Evolutionary conservation across 1,140 invertebrate genomes (phyloP), one percentile per base, ranked within the genome.

Genomic region (Neodiprion fabricii): DNA sequence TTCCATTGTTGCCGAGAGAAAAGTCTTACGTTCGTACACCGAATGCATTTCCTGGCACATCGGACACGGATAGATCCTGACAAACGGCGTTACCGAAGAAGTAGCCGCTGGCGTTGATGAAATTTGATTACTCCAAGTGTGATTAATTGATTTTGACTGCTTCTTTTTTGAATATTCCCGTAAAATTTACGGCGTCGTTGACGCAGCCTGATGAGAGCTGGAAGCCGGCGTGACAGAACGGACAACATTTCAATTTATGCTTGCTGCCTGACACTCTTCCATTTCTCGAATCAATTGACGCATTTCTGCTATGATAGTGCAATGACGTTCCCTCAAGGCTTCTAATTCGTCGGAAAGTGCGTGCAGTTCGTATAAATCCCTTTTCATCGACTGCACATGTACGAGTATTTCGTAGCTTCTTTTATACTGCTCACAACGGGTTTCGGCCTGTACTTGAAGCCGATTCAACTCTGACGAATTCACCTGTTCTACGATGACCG

Each of bases 1-100:
- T 28, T 72, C 71, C 12, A 73, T 40, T 0, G 67, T 47, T 47
- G 21, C 7, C 17, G 69, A 49, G 14, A 71, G 50, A 28, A 72
- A 76, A 66, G 72, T 69, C 48, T 40, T n/a, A 12, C 75, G 70
- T 7, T 48, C 47, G 48, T 76, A 70, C 23, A 76, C 47, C 7
- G 5, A 5, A 53, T 76, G 71, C 10, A 48, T 12, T 47, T 50
- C 75, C 12, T 71, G 50, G 21, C 70, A 73, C 21, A 71, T 4
- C 7, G 50, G 14, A 12, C 75, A 76, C 49, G 21, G 17, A 9
- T 61, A 21, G 50, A 47, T 10, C 4, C 61, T 69, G 70, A 53
- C 50, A 10, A 14, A 10, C 1, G 50, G 50, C n/a, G 50, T 53
- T n/a, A 14, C n/a, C 50, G 50, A 53, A 14, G 50, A 53, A 53